Evolutionary conservation across 2,113 vertebrate genomes (phyloP).

Genomic region (Galeopterus variegatus): DNA sequence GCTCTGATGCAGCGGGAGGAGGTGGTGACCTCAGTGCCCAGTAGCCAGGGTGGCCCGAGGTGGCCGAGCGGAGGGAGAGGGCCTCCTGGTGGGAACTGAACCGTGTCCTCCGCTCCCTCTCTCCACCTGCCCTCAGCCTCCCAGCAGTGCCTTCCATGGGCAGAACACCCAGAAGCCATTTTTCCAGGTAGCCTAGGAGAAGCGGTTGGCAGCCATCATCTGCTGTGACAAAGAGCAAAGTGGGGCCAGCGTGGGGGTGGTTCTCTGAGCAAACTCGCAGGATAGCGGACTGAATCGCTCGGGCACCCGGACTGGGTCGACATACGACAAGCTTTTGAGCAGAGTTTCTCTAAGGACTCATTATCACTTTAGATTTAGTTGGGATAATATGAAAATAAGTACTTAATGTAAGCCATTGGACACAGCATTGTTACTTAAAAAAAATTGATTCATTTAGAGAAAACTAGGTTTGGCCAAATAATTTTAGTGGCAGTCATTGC

Average conservation of each 20-base stretch:
- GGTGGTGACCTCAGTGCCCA: accelerated
- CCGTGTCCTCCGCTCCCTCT: neutral
- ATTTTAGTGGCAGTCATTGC: neutral
- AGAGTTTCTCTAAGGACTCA: neutral
- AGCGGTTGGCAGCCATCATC: neutral
- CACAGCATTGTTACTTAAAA: neutral
- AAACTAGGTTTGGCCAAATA: neutral
- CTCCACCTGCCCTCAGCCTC: accelerated
- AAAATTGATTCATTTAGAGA: neutral
- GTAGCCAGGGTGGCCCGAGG: accelerated
- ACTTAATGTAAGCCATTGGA: neutral
- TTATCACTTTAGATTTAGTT: neutral
- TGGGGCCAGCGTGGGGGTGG: accelerated
- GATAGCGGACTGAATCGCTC: accelerated
- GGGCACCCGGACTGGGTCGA: neutral
- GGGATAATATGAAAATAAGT: neutral
- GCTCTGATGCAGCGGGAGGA: no score
- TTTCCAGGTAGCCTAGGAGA: neutral
- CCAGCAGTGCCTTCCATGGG: neutral
- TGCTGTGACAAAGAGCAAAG: neutral
- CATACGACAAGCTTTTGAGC: no score
- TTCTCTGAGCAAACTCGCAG: neutral
- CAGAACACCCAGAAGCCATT: neutral
- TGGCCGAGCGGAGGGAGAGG: neutral
- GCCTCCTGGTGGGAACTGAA: no score